A percentile compares a stretch with the other conserved stretches of the same genome.
Evolutionary conservation across 2,888 invertebrate species (phyloP).

Genomic region (Sarcophaga carnaria): DNA sequence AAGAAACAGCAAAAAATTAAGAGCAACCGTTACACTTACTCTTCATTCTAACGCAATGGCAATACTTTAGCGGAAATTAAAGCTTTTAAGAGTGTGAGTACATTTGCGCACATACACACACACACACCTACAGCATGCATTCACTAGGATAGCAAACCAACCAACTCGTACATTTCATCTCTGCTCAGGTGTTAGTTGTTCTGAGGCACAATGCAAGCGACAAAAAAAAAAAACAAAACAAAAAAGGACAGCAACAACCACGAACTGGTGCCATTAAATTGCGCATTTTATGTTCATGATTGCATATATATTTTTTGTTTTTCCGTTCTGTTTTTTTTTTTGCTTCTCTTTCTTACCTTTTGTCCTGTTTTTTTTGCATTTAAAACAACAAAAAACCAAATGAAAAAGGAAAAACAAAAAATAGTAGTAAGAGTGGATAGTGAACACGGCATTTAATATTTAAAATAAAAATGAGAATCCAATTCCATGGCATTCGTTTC

Average conservation of each 20-base stretch:
- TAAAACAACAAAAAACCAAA: background rate
- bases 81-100: background rate
- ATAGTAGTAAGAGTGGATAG: slow-evolving; percentile 3
- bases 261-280: slow-evolving; percentile 61
- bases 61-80: background rate
- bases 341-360: slow-evolving; percentile 17
- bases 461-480: slow-evolving; percentile 21
- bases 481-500: slow-evolving; percentile 34
- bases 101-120: background rate
- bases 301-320: background rate
- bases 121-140: background rate
- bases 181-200: slow-evolving; percentile 56
- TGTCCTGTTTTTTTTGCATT: slow-evolving; percentile 27
- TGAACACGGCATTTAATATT: slow-evolving; percentile 37
- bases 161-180: slow-evolving; percentile 30
- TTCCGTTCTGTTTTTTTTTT: background rate
- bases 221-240: background rate
- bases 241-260: too few species aligned
- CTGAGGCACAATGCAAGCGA: background rate
- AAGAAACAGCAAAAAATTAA: background rate
- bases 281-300: slow-evolving; percentile 67
- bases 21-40: too few species aligned
- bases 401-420: background rate
- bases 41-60: background rate
- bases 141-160: slow-evolving; percentile 3